phyloP scores from a whole-genome alignment of 2,797 vertebrate species.

The Fistularia tabacaria region DNA sequence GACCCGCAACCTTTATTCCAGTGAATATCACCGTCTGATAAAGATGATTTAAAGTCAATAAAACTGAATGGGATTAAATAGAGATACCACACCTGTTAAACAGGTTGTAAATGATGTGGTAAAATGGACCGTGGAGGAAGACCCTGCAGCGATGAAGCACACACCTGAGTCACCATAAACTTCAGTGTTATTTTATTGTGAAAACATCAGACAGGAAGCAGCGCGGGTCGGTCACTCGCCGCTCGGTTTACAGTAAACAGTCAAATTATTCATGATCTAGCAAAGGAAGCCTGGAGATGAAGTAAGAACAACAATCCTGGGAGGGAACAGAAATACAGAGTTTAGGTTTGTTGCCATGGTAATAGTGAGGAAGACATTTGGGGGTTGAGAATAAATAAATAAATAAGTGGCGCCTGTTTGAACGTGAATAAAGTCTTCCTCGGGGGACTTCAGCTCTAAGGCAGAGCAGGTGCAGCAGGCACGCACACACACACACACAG shows the following conservation, averaged over 20 bases:
- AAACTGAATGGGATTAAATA: no score
- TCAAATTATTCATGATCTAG: slow-evolving; percentile 34
- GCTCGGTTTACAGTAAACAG: slow-evolving; percentile 14
- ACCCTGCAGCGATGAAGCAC: no score
- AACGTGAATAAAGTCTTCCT: slow-evolving; percentile 18
- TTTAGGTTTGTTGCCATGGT: slow-evolving; percentile 47
- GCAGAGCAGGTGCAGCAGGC: slow-evolving; percentile 38
- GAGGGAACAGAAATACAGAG: slow-evolving; percentile 15
- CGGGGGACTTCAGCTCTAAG: slow-evolving; percentile 25
- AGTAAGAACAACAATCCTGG: slow-evolving; percentile 13
- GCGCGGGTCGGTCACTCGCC: slow-evolving; percentile 1
- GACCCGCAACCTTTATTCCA: no score
- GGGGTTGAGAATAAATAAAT: slow-evolving; percentile 54
- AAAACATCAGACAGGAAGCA: slow-evolving; percentile 57
- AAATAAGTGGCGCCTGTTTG: slow-evolving; percentile 40
- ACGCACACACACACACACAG: slow-evolving; percentile 5
- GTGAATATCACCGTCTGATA: no score
- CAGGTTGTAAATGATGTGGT: no score
- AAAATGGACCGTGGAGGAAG: no score
- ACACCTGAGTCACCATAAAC: no score
- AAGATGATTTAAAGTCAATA: no score
- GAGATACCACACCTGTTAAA: no score
- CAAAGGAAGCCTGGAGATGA: slow-evolving; percentile 13
- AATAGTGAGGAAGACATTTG: slow-evolving; percentile 12
- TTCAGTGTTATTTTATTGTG: slow-evolving; percentile 62